Base-by-base conservation (phyloP, 2,113 vertebrate genomes). In the Nerophis ophidion region DNA sequence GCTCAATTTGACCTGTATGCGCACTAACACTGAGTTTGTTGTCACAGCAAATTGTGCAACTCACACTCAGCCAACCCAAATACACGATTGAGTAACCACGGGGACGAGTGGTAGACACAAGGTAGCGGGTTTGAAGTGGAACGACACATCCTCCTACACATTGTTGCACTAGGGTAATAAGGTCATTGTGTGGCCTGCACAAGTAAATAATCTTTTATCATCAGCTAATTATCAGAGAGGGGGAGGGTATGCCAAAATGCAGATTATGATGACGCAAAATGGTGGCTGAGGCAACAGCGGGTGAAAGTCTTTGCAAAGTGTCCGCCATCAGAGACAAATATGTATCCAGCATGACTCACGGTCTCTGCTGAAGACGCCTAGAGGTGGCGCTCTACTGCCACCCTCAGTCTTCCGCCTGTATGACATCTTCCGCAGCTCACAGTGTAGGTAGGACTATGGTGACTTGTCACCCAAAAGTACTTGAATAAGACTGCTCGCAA, bases 341-440 rank as follows among this genome's bases (percentile, higher is more conserved):
- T 66, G 67, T 62, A 17, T 71, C 66, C 76, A 60, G 71, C 71
- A 59, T 83, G 84, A 85, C 75, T 86, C 86, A 83, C 73, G 73
- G 65, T 52, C 63, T 75, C 64, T 40, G 49, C 49, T 8, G 16
- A 11, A 12, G 36, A 16, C 16, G 19, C 17, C 15, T 0, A 66
- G 69, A 68, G 63, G 72, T 76, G 72, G 79, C 70, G 68, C 77
- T 79, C 77, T 85, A 77, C 84, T 88, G 86, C 84, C 86, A 79
- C 81, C 86, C 57, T 69, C 80, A 79, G 86, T 16, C 60, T 13
- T 2, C 0, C 15, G 51, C 47, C 0, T 26, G 61, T 64, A 83
- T 58, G 69, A 83, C 83, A 83, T 78, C 84, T 84, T 81, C 81
- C 85, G 70, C 76, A 77, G 66, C 69, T 76, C 60, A 64, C 1